Conservation (phyloP, 2,888 invertebrate genomes). For the Pyrrhosoma nymphula region DNA sequence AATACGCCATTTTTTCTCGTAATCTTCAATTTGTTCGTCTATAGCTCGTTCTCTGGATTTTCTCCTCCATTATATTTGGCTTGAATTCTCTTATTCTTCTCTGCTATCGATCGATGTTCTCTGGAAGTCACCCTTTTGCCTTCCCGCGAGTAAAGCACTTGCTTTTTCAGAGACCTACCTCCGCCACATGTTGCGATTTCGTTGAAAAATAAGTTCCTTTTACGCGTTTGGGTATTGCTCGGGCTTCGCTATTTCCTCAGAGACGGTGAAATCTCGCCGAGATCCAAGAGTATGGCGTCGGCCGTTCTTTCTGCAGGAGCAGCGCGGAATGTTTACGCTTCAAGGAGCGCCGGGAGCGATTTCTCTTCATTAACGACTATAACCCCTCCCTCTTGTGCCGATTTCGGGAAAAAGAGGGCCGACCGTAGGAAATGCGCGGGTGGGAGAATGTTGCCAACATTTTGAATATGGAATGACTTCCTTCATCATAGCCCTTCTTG, state of each 20-base stretch:
- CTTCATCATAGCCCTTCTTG: not conserved
- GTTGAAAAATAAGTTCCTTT: not conserved
- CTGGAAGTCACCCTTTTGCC: not conserved
- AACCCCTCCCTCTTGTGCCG: not conserved
- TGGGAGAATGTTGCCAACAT: not conserved
- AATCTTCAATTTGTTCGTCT: too few species aligned
- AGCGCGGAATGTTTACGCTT: conserved; percentile 56
- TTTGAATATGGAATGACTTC: conserved; percentile 56
- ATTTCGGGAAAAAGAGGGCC: conserved; percentile 29
- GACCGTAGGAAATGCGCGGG: conserved; percentile 24
- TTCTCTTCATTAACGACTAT: conserved; percentile 56
- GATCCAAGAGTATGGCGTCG: not conserved
- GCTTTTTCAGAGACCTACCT: not conserved
- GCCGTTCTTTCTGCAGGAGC: not conserved
- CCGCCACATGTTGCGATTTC: not conserved
- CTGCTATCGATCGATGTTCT: not conserved
- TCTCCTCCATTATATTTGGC: not conserved
- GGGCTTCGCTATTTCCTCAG: conserved; percentile 28
- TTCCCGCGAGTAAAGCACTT: not conserved
- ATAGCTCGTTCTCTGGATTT: too few species aligned
- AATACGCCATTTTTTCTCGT: too few species aligned
- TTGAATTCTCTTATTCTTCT: not conserved
- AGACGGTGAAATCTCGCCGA: not conserved
- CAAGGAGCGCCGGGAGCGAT: conserved; percentile 16
- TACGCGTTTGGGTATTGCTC: not conserved